phyloP scores from a whole-genome alignment of 2,888 invertebrate genomes.

The Nemotelus nigrinus region DNA sequence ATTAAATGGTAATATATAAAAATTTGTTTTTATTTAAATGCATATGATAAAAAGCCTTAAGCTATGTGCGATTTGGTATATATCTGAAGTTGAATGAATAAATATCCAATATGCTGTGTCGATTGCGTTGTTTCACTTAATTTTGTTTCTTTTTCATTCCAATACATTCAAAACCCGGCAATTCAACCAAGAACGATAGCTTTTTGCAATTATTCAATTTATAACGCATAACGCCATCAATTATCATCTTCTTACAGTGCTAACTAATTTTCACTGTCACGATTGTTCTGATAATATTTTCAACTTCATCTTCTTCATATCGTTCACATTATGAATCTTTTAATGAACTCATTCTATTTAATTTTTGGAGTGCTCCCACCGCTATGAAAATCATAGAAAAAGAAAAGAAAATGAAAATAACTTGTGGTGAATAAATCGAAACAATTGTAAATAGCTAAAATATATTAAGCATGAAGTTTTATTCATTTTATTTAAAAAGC shows the following conservation, averaged over 20 bases:
- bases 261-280: no score
- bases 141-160: no score
- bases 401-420: conserved; percentile 58
- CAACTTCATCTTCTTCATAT: no score
- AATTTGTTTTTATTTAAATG: background rate
- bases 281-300: no score
- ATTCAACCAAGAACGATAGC: no score
- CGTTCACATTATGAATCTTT: conserved; percentile 20
- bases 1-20: background rate
- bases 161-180: no score
- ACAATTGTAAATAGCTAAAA: background rate
- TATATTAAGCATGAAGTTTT: background rate
- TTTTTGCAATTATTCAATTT: no score
- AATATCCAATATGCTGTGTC: conserved; percentile 11
- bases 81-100: background rate
- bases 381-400: conserved; percentile 66
- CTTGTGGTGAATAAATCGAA: conserved; percentile 51
- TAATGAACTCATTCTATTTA: conserved; percentile 57
- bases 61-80: conserved; percentile 2
- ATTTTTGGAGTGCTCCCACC: conserved; percentile 69
- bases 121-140: no score
- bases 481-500: background rate
- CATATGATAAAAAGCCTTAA: conserved; percentile 3
- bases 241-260: no score
- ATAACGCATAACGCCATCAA: no score